phyloP scores from a whole-genome alignment of 2,888 invertebrate genomes.

The Flexamia atlantica region DNA sequence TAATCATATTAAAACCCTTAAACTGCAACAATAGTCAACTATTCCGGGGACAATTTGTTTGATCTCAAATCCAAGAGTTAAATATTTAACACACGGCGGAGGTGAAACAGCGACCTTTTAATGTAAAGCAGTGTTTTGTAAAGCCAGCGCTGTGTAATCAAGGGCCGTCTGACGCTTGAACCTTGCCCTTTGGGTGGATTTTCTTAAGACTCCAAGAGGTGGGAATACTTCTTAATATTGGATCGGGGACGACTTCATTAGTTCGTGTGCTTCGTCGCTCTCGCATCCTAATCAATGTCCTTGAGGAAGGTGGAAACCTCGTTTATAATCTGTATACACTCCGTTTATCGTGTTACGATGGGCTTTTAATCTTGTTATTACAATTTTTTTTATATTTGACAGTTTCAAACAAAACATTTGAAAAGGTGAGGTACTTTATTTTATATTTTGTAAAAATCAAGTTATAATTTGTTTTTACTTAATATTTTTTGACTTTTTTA shows the following conservation, averaged over 20 bases:
- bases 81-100: background rate
- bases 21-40: too few species aligned
- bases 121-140: conserved; percentile 24
- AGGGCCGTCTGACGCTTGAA: background rate
- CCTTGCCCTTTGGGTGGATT: conserved; percentile 7
- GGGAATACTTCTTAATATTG: conserved; percentile 31
- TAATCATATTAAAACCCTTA: too few species aligned
- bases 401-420: too few species aligned
- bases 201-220: background rate
- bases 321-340: too few species aligned
- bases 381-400: too few species aligned
- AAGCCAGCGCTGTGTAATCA: conserved; percentile 7
- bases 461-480: too few species aligned
- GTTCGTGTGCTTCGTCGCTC: background rate
- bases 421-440: too few species aligned
- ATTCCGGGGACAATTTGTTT: too few species aligned
- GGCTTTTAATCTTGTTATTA: too few species aligned
- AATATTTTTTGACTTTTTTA: too few species aligned
- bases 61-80: background rate
- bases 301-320: background rate
- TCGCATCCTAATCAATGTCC: conserved; percentile 18
- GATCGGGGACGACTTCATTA: conserved; percentile 29
- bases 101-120: conserved; percentile 8
- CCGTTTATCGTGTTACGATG: too few species aligned
- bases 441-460: too few species aligned